phyloP scores from a whole-genome alignment of 2,888 invertebrate species.

The Pollenia amentaria region DNA sequence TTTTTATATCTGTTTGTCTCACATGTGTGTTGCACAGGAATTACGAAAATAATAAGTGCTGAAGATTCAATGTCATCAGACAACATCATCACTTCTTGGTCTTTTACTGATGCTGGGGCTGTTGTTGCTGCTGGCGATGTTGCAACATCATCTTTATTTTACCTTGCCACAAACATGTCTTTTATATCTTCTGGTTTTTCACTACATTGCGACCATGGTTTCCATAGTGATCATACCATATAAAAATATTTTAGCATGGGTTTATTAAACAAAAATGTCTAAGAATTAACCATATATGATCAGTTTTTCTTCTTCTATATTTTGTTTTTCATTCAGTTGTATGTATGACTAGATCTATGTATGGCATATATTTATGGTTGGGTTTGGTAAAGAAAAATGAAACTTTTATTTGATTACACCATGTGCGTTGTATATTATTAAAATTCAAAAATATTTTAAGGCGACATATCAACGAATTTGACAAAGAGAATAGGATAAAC shows the following conservation, averaged over 20 bases:
- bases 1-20: neutral
- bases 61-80: slow-evolving; percentile 70
- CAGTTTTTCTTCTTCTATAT: slow-evolving; percentile 46
- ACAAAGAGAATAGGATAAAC: too few species aligned
- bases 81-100: slow-evolving; percentile 65
- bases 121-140: neutral
- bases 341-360: slow-evolving; percentile 20
- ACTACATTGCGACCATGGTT: slow-evolving; percentile 64
- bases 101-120: slow-evolving; percentile 23
- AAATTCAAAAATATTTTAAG: too few species aligned
- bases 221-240: slow-evolving; percentile 71
- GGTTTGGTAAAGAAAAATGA: slow-evolving; percentile 6
- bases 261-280: slow-evolving; percentile 72
- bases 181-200: slow-evolving; percentile 37
- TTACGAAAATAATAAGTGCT: slow-evolving; percentile 62
- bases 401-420: slow-evolving; percentile 57
- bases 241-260: slow-evolving; percentile 70
- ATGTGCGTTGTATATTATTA: neutral
- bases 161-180: slow-evolving; percentile 19
- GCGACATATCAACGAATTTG: too few species aligned
- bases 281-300: slow-evolving; percentile 71
- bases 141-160: slow-evolving; percentile 40
- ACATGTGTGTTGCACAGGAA: slow-evolving; percentile 31
- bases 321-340: slow-evolving; percentile 8
- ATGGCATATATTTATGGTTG: slow-evolving; percentile 34